Percentiles rank a stretch among this genome's conserved stretches.
Conservation (phyloP, 2,113 vertebrate genomes). For the Xiphorhynchus elegans region DNA sequence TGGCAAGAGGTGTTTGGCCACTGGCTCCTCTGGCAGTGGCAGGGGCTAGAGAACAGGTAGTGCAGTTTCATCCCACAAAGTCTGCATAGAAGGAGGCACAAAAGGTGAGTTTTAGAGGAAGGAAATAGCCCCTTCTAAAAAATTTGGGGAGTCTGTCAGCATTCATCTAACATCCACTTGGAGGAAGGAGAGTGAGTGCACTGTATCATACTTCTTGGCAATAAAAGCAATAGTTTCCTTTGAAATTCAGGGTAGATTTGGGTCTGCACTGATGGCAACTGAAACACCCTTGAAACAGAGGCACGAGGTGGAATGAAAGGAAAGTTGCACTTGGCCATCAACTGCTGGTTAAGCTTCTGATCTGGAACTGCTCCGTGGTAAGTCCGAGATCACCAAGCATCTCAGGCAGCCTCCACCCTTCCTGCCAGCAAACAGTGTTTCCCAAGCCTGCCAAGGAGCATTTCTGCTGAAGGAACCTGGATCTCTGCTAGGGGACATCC, state of each 20-base stretch:
- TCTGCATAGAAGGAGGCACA: background rate
- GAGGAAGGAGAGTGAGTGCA: background rate
- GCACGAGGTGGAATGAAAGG: background rate
- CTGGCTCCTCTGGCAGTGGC: background rate
- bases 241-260: slow-evolving; percentile 41
- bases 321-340: background rate
- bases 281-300: background rate
- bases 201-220: background rate
- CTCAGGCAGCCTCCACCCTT: background rate
- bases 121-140: background rate
- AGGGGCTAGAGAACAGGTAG: background rate
- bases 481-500: background rate
- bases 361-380: background rate
- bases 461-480: background rate
- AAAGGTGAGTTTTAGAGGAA: background rate
- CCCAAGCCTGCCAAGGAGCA: slow-evolving; percentile 3
- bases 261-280: slow-evolving; percentile 18
- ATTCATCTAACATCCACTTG: background rate
- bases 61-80: background rate
- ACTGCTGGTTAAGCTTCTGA: background rate
- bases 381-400: background rate
- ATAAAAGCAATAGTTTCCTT: slow-evolving; percentile 66
- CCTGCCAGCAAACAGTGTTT: background rate
- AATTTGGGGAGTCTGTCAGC: background rate
- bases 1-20: background rate